Base-by-base conservation (phyloP, 1,140 invertebrate genomes). In the Camponotus pennsylvanicus region DNA sequence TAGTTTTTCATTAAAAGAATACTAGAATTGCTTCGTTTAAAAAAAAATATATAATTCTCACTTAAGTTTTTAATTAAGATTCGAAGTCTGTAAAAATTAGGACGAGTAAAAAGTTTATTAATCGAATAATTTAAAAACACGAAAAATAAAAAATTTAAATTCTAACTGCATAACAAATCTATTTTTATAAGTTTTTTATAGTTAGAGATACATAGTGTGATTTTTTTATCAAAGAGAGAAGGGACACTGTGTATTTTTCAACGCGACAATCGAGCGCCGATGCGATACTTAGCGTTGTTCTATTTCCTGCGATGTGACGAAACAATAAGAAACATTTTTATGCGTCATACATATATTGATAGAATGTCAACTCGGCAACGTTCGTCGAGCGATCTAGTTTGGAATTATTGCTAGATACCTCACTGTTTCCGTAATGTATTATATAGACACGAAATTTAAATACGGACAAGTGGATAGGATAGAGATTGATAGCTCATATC, bases 241-340 rank as follows among this genome's bases (percentile, higher is more conserved):
- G 18, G 15, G 18, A 37, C 1, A 13, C 7, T 6, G 11, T 6
- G 11, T 49, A 32, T 49, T 18, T 45, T 13, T 37, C 21, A 42
- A 13, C 34, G n/a, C 32, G 40, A 37, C 34, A 40, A 79, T 79
- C 45, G 77, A 55, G 55, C 13, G 18, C 13, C 27, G n/a, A 69
- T 52, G 0, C 45, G n/a, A 69, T 52, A 2, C 45, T 52, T 52
- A 40, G n/a, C 18, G 49, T 45, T 40, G 34, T 55, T 79, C 34
- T 4, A 80, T 11, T 69, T 80, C 45, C 34, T 49, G 18, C 11
- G 2, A 3, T 15, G 6, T 40, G 21, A 34, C 15, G n/a, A 18
- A 70, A 70, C 52, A 70, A 80, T 80, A 55, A 80, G 66, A 42
- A 70, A 55, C 8, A 40, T 80, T 80, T 70, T 32, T 32, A 18